Conservation (phyloP, 2,888 invertebrate species). For the Tuta absoluta region DNA sequence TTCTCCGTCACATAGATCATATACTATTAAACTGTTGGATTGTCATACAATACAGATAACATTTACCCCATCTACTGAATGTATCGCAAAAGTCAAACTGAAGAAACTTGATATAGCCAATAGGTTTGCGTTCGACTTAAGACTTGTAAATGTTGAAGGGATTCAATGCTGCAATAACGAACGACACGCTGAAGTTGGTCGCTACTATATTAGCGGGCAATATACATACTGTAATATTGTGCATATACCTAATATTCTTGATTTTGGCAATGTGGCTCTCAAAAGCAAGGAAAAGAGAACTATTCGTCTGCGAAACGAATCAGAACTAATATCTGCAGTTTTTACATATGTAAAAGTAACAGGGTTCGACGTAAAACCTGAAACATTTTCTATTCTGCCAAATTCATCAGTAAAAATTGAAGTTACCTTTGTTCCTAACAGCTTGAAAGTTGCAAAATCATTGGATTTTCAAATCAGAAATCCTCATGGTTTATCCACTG, state of each 20-base stretch:
- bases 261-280: slow-evolving; percentile 69
- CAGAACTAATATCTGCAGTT: slow-evolving; percentile 59
- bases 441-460: slow-evolving; percentile 50
- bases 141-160: slow-evolving; percentile 64
- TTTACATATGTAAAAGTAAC: slow-evolving; percentile 62
- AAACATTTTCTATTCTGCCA: slow-evolving; percentile 59
- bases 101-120: slow-evolving; percentile 49
- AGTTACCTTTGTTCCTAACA: slow-evolving; percentile 57
- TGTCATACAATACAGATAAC: slow-evolving; percentile 54
- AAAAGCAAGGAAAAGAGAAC: slow-evolving; percentile 58
- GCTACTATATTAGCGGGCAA: slow-evolving; percentile 81
- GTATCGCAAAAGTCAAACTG: slow-evolving; percentile 61
- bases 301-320: slow-evolving; percentile 70
- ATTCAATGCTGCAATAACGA: slow-evolving; percentile 64
- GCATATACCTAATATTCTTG: slow-evolving; percentile 69
- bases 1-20: slow-evolving; percentile 73
- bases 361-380: slow-evolving; percentile 66
- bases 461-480: slow-evolving; percentile 61
- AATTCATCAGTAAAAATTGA: slow-evolving; percentile 54
- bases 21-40: slow-evolving; percentile 49
- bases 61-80: slow-evolving; percentile 65
- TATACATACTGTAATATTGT: slow-evolving; percentile 72
- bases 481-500: slow-evolving; percentile 45
- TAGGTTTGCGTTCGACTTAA: slow-evolving; percentile 68
- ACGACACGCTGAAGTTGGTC: slow-evolving; percentile 69